Evolutionary conservation across 2,113 vertebrate genomes (phyloP).

Genomic region (Xerus inauris): DNA sequence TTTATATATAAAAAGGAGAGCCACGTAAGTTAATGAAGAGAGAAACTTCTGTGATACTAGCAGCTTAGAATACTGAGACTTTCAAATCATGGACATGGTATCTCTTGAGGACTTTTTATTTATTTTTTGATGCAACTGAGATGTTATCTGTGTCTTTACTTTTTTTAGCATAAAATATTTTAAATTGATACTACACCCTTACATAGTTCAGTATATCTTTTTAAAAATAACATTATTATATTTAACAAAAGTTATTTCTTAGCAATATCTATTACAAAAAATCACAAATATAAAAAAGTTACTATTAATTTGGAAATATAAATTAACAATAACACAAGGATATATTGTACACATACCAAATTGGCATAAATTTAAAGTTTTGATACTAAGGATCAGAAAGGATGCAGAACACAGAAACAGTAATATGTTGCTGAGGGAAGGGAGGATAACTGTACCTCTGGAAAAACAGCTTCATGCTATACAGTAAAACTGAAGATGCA

Average conservation of each 20-base stretch:
- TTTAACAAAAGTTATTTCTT: neutral
- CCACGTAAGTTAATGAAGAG: neutral
- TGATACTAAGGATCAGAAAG: neutral
- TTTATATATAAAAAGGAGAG: neutral
- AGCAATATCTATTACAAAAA: neutral
- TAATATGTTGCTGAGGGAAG: neutral
- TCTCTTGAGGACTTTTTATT: neutral
- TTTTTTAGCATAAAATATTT: neutral
- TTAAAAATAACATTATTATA: neutral
- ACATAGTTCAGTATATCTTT: neutral
- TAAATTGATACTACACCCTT: neutral
- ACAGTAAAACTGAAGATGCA: neutral
- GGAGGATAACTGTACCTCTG: neutral
- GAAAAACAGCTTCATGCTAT: neutral
- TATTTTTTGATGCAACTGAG: constrained; percentile 31
- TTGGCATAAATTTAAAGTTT: neutral
- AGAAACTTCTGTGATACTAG: neutral
- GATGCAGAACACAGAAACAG: neutral
- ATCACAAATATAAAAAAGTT: neutral
- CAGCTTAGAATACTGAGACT: neutral
- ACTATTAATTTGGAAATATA: neutral
- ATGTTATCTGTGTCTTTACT: neutral
- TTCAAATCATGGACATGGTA: neutral
- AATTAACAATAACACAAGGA: neutral
- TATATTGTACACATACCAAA: neutral